These are phyloP conservation scores for Callipepla squamata DNA, from an alignment of 2,113 vertebrate genomes.

Conservation along the genomic window DNA sequence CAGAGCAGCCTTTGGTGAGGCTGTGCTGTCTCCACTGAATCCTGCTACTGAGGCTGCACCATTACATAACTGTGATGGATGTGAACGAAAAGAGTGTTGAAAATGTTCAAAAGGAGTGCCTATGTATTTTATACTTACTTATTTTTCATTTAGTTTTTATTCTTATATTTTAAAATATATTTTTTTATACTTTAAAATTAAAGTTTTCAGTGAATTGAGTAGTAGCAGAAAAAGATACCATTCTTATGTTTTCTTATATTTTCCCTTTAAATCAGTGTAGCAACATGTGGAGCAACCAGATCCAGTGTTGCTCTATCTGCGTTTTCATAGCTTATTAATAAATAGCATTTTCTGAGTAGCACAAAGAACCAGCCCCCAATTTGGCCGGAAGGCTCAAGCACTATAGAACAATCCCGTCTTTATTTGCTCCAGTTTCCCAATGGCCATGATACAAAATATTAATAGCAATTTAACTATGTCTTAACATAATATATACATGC, in stretches of 20 bases:
- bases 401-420: neutral
- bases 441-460: conserved; percentile 4
- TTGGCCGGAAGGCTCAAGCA: neutral
- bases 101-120: neutral
- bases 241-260: neutral
- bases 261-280: neutral
- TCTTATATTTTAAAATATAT: neutral
- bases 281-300: neutral
- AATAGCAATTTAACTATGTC: conserved; percentile 28
- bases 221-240: neutral
- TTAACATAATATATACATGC: neutral
- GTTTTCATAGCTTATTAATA: conserved; percentile 30
- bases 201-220: neutral
- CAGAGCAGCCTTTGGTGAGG: neutral
- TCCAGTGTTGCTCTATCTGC: neutral
- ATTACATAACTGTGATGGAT: neutral
- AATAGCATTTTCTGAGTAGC: neutral
- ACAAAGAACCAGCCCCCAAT: neutral
- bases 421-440: neutral
- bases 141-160: neutral
- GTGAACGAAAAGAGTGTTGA: neutral
- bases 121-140: too few relatives aligned
- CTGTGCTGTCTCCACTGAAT: neutral
- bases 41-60: neutral
- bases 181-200: neutral